Conservation (phyloP, 2,888 invertebrate species). For the Leptopilina syphax region DNA sequence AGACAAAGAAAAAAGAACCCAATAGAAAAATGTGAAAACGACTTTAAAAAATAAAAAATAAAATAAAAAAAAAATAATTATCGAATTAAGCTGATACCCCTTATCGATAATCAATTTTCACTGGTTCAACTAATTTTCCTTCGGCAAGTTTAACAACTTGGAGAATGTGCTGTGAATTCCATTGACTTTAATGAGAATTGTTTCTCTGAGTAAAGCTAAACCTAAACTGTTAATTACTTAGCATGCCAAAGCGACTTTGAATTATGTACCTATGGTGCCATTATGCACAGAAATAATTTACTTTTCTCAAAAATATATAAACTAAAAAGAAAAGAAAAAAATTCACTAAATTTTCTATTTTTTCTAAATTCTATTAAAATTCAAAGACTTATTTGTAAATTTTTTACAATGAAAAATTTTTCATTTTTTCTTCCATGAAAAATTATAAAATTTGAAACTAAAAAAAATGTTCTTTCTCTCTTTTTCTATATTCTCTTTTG, state of each 20-base stretch:
- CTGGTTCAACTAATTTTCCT: conserved; percentile 9
- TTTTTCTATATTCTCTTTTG: background rate
- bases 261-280: background rate
- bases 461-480: no score
- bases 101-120: conserved; percentile 4
- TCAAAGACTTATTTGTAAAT: no score
- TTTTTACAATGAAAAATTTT: no score
- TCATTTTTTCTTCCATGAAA: no score
- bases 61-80: no score
- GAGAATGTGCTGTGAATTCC: conserved; percentile 14
- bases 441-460: no score
- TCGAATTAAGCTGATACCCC: background rate
- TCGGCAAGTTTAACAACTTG: background rate
- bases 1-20: no score
- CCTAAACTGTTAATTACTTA: conserved; percentile 33
- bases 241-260: conserved; percentile 30
- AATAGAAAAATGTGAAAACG: no score
- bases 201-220: conserved; percentile 34
- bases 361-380: no score
- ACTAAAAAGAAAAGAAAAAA: background rate
- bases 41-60: no score
- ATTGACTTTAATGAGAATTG: conserved; percentile 26
- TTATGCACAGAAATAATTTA: background rate
- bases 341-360: no score
- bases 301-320: background rate